A percentile compares a stretch with the other conserved stretches of the same genome.
Evolutionary conservation across 1,140 invertebrate species (phyloP).

Genomic region (Pseudomyrmex pallidus): DNA sequence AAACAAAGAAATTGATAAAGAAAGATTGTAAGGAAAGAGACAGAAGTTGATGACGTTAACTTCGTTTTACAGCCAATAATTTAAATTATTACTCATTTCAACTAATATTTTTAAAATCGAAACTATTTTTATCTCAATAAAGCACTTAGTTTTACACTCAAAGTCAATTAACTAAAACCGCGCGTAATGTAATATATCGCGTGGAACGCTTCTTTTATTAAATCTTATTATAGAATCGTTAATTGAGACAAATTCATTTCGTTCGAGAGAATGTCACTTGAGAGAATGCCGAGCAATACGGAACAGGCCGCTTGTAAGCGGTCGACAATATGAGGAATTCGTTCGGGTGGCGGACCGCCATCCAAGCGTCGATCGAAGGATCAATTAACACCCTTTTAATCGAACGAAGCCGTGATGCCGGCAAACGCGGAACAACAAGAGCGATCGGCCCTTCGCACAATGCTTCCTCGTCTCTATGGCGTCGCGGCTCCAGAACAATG

Average conservation of each 20-base stretch:
- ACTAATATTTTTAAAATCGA: too few relatives aligned
- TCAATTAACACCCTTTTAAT: conserved; percentile 61
- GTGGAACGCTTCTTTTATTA: not conserved
- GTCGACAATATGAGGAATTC: conserved; percentile 50
- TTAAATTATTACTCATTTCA: too few relatives aligned
- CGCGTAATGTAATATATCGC: not conserved
- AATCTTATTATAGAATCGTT: not conserved
- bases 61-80: conserved; percentile 3
- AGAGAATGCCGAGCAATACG: conserved; percentile 9
- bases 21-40: not conserved
- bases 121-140: too few relatives aligned
- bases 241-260: conserved; percentile 12
- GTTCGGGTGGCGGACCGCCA: conserved; percentile 36
- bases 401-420: conserved; percentile 51
- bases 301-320: conserved; percentile 28
- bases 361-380: conserved; percentile 51
- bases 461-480: conserved; percentile 54
- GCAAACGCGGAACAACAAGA: conserved; percentile 51
- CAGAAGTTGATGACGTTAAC: conserved; percentile 6
- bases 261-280: conserved; percentile 3
- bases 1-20: too few relatives aligned
- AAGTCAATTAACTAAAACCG: not conserved
- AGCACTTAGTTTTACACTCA: not conserved
- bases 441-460: conserved; percentile 49
- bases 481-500: conserved; percentile 54